A percentile compares a stretch with the other conserved stretches of the same genome.
These are phyloP conservation scores for Ageneiosus marmoratus DNA, from an alignment of 2,113 vertebrate species.

Conservation along the genomic window DNA sequence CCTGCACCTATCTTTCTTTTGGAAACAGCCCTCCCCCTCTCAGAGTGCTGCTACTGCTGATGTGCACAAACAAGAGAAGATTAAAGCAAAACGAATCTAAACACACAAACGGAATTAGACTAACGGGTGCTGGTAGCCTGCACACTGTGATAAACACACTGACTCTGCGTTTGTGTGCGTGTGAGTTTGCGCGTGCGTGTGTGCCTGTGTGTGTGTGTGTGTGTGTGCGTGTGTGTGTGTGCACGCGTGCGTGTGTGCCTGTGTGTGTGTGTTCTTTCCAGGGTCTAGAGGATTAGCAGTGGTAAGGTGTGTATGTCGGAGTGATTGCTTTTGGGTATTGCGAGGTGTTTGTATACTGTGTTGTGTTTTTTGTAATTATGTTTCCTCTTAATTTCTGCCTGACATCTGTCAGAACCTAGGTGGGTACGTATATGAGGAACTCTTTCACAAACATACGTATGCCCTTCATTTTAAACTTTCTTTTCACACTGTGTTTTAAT, in stretches of 20 bases:
- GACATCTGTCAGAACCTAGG: conserved; percentile 60
- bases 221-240: conserved; percentile 43
- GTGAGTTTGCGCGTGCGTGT: conserved; percentile 31
- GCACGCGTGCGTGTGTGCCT: conserved; percentile 41
- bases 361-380: conserved; percentile 78
- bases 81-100: conserved; percentile 80
- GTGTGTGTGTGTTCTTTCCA: conserved; percentile 57
- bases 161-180: conserved; percentile 63
- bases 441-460: background rate
- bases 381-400: conserved; percentile 69
- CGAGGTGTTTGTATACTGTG: conserved; percentile 73
- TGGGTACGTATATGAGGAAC: conserved; percentile 10
- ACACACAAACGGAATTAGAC: conserved; percentile 81
- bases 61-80: conserved; percentile 78
- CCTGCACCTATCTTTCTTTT: conserved; percentile 44
- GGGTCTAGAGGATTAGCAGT: conserved; percentile 77
- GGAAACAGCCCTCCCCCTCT: conserved; percentile 53
- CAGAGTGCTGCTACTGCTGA: conserved; percentile 69
- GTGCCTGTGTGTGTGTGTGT: conserved; percentile 58
- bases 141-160: conserved; percentile 78
- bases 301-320: conserved; percentile 75
- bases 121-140: conserved; percentile 78
- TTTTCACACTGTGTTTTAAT: background rate
- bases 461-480: conserved; percentile 10
- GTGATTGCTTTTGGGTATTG: conserved; percentile 76